phyloP scores from a whole-genome alignment of 2,797 vertebrate species.

The Hydrocynus forskahlii region DNA sequence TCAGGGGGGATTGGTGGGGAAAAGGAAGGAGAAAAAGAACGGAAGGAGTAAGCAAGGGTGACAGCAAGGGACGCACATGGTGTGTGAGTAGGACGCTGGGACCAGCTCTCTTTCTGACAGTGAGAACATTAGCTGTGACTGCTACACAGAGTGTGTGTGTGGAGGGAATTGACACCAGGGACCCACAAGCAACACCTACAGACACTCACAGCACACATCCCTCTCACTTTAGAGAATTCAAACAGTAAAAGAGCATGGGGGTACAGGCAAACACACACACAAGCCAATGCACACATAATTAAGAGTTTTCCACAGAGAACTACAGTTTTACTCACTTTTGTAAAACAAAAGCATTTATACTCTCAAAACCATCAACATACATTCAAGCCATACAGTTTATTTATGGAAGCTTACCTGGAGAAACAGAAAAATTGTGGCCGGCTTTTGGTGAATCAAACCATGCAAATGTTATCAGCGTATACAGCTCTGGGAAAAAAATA shows the following conservation, averaged over 20 bases:
- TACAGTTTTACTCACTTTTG: no score
- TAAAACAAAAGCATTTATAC: no score
- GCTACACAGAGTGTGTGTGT: slow-evolving; percentile 1
- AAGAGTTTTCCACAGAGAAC: neutral
- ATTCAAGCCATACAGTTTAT: no score
- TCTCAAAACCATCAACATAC: no score
- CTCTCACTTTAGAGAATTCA: neutral
- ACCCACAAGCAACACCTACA: neutral
- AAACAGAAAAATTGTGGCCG: no score
- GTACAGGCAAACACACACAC: neutral
- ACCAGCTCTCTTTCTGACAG: slow-evolving; percentile 37
- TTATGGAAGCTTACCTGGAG: no score
- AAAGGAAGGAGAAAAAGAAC: slow-evolving; percentile 8
- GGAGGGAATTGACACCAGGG: neutral
- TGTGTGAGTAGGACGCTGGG: slow-evolving; percentile 30
- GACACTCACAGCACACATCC: neutral
- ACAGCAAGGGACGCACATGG: slow-evolving; percentile 14
- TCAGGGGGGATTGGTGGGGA: neutral
- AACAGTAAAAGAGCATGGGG: no score
- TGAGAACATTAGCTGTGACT: slow-evolving; percentile 23
- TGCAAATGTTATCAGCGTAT: no score
- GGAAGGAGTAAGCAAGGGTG: slow-evolving; percentile 15
- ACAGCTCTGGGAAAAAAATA: no score
- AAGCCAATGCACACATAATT: neutral
- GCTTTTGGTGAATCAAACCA: no score